Evolutionary conservation across 2,888 invertebrate genomes (phyloP).

Genomic region (Euproctis similis): DNA sequence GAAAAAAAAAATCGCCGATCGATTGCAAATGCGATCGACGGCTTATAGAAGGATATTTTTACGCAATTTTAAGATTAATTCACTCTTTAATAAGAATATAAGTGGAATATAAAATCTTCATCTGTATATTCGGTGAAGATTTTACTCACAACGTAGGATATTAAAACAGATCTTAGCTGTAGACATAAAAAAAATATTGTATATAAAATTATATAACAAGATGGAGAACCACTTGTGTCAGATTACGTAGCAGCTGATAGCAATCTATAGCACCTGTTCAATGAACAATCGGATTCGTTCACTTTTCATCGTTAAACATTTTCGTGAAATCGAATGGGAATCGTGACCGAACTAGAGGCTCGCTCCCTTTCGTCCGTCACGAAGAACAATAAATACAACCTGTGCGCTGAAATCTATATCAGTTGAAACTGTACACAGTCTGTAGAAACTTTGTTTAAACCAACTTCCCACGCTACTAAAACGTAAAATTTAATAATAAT

Average conservation of each 20-base stretch:
- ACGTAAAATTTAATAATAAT: neutral
- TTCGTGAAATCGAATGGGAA: constrained; percentile 50
- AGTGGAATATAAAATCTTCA: no score
- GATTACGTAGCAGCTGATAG: constrained; percentile 29
- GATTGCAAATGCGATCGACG: no score
- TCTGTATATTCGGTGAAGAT: no score
- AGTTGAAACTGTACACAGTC: constrained; percentile 14
- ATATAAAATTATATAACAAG: constrained; percentile 20
- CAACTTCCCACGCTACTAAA: constrained; percentile 20
- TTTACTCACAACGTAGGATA: no score
- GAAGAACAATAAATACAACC: constrained; percentile 29
- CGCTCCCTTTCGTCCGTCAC: constrained; percentile 59
- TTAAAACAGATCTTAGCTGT: no score
- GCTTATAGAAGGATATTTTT: no score
- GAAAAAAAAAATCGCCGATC: no score
- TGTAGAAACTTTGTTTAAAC: constrained; percentile 12
- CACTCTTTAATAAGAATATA: no score
- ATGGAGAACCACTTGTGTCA: constrained; percentile 24
- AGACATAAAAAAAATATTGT: no score
- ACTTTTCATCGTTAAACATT: constrained; percentile 65
- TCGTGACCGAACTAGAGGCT: constrained; percentile 57
- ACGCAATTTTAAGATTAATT: no score
- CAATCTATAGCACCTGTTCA: constrained; percentile 53
- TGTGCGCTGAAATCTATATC: constrained; percentile 24
- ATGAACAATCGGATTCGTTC: constrained; percentile 51